Evolutionary conservation across 2,888 invertebrate species (phyloP), one percentile per base, ranked within the genome.

Genomic region (Gibbula magus): DNA sequence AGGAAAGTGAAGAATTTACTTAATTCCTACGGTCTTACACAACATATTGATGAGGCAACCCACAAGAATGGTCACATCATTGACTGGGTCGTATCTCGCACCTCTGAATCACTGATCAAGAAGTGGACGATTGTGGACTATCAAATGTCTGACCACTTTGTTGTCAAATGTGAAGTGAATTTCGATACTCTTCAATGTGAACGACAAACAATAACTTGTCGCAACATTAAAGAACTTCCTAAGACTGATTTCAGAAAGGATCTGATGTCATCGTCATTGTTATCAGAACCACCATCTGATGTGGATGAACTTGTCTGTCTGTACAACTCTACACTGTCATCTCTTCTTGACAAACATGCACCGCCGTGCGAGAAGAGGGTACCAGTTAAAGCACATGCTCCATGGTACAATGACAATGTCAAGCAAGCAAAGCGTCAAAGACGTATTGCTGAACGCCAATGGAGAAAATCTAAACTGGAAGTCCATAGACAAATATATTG

Each of bases 91-190:
- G 7, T 35, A 35, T 35, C 35, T 13, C 22, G 70, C 10, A 20
- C n/a, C 25, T 1, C 20, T 29, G 35, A 70, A 32, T 39, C 25
- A 20, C 39, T 29, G 70, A 39, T 22, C 35, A 29, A 16, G n/a
- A 70, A 10, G 29, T 35, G 35, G 35, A 35, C 4, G 3, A 7
- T 35, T 35, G 35, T 35, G 4, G 35, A 35, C 35, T 35, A 70
- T 29, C 70, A 70, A 70, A 39, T 70, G 25, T 39, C 70, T 20
- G 70, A 39, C n/a, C 39, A 70, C 35, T 70, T 70, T 70, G 10
- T 70, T 16, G 10, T 39, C 20, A 22, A 70, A 20, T 39, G 25
- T n/a, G 20, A 29, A 32, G 20, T 70, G 32, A 39, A 70, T 32
- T 70, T 25, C 35, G 4, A 10, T 29, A 39, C 13, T 16, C 70